phyloP scores from a whole-genome alignment of 1,140 invertebrate genomes.

The Drosophila varians region DNA sequence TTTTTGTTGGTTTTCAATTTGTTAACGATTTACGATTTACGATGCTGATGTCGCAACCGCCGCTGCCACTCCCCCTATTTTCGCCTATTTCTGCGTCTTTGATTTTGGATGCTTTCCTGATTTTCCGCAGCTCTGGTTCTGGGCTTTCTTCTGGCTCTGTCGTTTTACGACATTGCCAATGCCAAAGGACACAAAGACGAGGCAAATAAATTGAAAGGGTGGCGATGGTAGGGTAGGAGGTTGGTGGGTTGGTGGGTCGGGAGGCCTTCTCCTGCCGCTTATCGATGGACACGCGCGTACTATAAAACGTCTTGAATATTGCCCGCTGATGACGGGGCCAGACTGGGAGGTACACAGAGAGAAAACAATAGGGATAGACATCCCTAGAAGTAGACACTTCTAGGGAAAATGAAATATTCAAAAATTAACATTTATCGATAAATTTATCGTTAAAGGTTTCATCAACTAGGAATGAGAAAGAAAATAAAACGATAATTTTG shows the following conservation, averaged over 20 bases:
- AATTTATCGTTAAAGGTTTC: too few species aligned
- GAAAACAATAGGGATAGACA: background rate
- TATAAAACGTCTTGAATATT: conserved; percentile 62
- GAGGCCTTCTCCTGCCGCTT: conserved; percentile 38
- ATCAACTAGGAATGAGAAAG: too few species aligned
- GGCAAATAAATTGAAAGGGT: conserved; percentile 1
- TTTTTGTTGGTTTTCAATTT: conserved; percentile 57
- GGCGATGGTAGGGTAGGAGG: too few species aligned
- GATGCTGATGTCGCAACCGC: conserved; percentile 14
- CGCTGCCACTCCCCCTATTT: background rate
- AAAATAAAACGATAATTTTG: too few species aligned
- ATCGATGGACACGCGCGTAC: conserved; percentile 71
- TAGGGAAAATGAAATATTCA: too few species aligned
- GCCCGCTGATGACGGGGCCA: conserved; percentile 28
- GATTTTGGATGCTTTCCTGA: conserved; percentile 1
- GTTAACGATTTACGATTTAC: conserved; percentile 62
- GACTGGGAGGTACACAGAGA: conserved; percentile 8
- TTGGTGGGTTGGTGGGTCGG: background rate
- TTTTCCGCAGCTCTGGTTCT: background rate
- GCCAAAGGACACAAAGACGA: conserved; percentile 1
- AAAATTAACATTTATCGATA: too few species aligned
- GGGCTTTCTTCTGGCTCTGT: conserved; percentile 2
- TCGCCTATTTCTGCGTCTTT: background rate
- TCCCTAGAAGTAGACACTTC: too few species aligned
- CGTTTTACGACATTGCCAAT: conserved; percentile 56